These are phyloP conservation scores for Naso thynnoides DNA, from an alignment of 2,797 vertebrate species.

Conservation along the genomic window DNA sequence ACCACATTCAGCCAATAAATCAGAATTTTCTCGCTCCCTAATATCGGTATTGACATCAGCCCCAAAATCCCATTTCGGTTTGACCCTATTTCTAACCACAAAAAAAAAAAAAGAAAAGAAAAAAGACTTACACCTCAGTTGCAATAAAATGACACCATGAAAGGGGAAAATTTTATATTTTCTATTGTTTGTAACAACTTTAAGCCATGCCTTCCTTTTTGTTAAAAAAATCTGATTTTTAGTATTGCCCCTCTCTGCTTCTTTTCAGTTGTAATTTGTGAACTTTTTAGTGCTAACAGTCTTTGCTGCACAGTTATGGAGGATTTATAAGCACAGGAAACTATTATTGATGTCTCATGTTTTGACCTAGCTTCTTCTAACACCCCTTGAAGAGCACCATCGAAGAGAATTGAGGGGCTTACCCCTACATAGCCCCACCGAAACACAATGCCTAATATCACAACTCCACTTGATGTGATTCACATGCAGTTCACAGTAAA, in stretches of 20 bases:
- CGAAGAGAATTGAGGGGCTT: slow-evolving; percentile 1
- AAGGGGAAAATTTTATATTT: neutral
- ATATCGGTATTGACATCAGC: no score
- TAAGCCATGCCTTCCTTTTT: neutral
- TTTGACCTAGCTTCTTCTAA: slow-evolving; percentile 49
- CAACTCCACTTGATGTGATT: slow-evolving; percentile 44
- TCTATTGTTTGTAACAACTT: neutral
- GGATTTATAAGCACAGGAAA: slow-evolving; percentile 37
- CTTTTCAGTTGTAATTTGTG: neutral
- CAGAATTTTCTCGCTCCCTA: no score
- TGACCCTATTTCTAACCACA: no score
- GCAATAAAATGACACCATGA: neutral
- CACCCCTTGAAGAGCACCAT: slow-evolving; percentile 18
- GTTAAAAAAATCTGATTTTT: neutral
- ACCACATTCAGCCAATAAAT: no score
- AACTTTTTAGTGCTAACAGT: neutral
- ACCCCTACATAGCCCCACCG: neutral
- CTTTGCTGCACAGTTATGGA: slow-evolving; percentile 8
- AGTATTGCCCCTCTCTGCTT: neutral
- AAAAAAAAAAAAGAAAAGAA: no score
- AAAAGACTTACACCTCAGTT: neutral
- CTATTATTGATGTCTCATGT: slow-evolving; percentile 75
- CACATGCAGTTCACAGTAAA: slow-evolving; percentile 49
- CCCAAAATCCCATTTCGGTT: no score
- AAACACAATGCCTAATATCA: slow-evolving; percentile 20